Percentiles rank a stretch among this genome's conserved stretches.
Conservation (phyloP, 2,113 vertebrate genomes). For the Spea bombifrons region DNA sequence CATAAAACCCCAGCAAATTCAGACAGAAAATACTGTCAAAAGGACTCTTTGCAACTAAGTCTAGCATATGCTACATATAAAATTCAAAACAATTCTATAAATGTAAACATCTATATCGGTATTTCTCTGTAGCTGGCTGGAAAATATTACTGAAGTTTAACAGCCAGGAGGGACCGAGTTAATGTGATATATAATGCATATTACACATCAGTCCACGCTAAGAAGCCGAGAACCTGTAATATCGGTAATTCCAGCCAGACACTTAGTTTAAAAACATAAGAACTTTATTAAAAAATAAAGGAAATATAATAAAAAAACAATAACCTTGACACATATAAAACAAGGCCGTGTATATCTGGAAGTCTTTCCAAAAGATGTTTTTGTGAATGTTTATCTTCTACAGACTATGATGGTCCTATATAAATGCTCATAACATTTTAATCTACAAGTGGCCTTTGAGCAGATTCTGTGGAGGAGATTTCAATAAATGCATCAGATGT, state of each 20-base stretch:
- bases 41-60: no score
- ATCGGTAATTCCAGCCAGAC: background rate
- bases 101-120: background rate
- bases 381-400: background rate
- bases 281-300: background rate
- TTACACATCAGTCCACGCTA: background rate
- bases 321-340: background rate
- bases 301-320: background rate
- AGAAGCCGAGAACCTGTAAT: background rate
- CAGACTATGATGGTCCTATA: no score
- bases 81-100: background rate
- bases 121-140: background rate
- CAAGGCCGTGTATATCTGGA: background rate
- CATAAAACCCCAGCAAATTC: no score
- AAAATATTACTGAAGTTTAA: background rate
- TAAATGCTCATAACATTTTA: no score
- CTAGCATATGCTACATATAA: background rate
- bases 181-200: background rate
- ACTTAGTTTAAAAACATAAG: background rate
- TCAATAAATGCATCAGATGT: no score
- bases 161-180: background rate
- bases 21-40: no score
- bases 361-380: background rate
- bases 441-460: no score
- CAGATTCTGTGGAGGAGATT: no score